Conservation (phyloP, 2,888 invertebrate species). For the Metellina segmentata region DNA sequence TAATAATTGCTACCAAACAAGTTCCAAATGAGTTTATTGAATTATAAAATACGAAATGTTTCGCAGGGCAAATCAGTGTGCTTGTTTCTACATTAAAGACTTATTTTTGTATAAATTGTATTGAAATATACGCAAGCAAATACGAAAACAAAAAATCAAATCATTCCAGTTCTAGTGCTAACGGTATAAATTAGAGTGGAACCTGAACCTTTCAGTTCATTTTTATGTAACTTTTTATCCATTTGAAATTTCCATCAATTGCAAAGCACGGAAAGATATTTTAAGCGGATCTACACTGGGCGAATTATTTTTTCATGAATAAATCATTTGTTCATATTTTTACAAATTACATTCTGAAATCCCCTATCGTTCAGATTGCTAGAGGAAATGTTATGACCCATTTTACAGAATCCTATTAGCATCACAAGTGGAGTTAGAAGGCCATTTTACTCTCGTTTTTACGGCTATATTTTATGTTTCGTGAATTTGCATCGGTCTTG, state of each 20-base stretch:
- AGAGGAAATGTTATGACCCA: background rate
- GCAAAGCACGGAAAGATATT: background rate
- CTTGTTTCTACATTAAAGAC: too few relatives aligned
- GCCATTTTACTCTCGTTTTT: background rate
- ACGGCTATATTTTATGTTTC: background rate
- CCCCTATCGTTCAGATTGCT: background rate
- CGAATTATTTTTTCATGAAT: conserved; percentile 1
- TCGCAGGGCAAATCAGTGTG: too few relatives aligned
- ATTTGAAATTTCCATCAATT: background rate
- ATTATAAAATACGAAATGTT: too few relatives aligned
- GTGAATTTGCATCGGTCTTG: background rate
- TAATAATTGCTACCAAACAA: too few relatives aligned
- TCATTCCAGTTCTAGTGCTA: too few relatives aligned
- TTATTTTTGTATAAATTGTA: too few relatives aligned
- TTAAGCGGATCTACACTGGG: background rate
- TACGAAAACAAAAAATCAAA: too few relatives aligned
- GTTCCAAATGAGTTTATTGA: too few relatives aligned
- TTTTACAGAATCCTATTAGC: background rate
- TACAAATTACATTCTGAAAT: background rate
- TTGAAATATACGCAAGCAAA: too few relatives aligned
- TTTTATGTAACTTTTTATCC: background rate
- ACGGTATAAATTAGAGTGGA: too few relatives aligned
- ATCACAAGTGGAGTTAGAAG: conserved; percentile 1
- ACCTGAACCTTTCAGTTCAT: background rate
- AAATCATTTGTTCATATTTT: background rate